Conservation (phyloP, 2,888 invertebrate species). For the Cinara cedri region DNA sequence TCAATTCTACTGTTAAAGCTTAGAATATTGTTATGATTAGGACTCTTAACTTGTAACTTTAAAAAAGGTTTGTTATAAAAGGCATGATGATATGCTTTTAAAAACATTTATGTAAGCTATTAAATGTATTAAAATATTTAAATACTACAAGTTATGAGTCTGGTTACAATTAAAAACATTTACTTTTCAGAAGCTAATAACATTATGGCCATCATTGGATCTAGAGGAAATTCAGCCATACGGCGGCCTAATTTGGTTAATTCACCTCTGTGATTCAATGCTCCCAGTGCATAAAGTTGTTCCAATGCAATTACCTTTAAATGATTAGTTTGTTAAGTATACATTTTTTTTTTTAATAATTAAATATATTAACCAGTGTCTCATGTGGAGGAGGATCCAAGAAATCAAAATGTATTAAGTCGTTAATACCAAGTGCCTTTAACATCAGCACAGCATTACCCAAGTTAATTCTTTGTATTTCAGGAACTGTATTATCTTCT, state of each 20-base stretch:
- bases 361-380: slow-evolving; percentile 68
- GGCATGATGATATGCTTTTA: too few species aligned
- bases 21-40: too few species aligned
- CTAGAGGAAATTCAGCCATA: slow-evolving; percentile 99
- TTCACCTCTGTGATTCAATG: slow-evolving; percentile 96
- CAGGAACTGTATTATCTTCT: slow-evolving; percentile 97
- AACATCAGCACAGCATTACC: slow-evolving; percentile 96
- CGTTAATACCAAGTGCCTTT: slow-evolving; percentile 96
- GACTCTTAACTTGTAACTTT: too few species aligned
- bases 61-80: too few species aligned
- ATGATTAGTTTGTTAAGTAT: neutral
- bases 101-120: too few species aligned
- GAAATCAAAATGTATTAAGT: slow-evolving; percentile 97
- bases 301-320: slow-evolving; percentile 82
- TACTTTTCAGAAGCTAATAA: slow-evolving; percentile 94
- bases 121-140: too few species aligned
- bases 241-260: slow-evolving; percentile 93
- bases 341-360: neutral
- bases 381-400: slow-evolving; percentile 97
- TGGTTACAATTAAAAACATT: neutral
- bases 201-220: slow-evolving; percentile 99
- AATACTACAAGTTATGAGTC: too few species aligned
- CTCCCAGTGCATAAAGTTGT: slow-evolving; percentile 95
- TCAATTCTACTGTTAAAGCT: too few species aligned
- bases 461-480: slow-evolving; percentile 94